Base-by-base conservation (phyloP, 2,113 vertebrate genomes). In the Phalacrocorax pelagicus region DNA sequence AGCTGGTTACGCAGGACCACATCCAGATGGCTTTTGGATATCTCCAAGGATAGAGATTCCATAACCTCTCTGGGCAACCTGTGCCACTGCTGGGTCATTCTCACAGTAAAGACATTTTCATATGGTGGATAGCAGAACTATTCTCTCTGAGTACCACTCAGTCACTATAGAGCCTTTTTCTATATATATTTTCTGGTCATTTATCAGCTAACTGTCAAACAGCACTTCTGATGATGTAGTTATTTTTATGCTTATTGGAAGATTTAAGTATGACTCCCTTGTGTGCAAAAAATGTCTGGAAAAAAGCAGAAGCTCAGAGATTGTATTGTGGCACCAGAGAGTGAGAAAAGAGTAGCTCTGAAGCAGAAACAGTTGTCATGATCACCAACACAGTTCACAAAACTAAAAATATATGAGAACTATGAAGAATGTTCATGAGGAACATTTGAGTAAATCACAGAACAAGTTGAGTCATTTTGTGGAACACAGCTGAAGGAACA, bases 371-470 rank as follows among this genome's bases (percentile, higher is more conserved):
- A 32, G 47, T 81, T 91, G 75, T 93, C 61, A 26, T 90, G 42
- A 85, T 92, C 77, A 80, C 32, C 44, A 92, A 44, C 38, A 61
- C 54, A 55, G 61, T 92, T 95, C 73, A 78, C 47, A 74, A 87
- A 86, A 54, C 93, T 94, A 97, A 96, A 97, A 96, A 96, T 94
- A 89, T 12, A 80, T 58, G 49, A 95, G 80, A 95, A 69, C 71
- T 66, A 67, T 83, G 62, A 88, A 95, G 27, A 94, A 86, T 44
- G 57, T 90, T 94, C 93, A 65, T 74, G 58, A 94, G 88, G 78
- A 96, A 92, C 83, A 83, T 89, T 83, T 96, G 90, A 97, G 86
- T 85, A 83, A 85, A 93, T 92, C 63, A 80, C 44, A 84, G 74
- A 93, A 89, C 30, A 93, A 93, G 44, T 81, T 91, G 94, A 96